A percentile compares a stretch with the other conserved stretches of the same genome.
phyloP scores from a whole-genome alignment of 2,888 invertebrate species.

The Athalia cordata region DNA sequence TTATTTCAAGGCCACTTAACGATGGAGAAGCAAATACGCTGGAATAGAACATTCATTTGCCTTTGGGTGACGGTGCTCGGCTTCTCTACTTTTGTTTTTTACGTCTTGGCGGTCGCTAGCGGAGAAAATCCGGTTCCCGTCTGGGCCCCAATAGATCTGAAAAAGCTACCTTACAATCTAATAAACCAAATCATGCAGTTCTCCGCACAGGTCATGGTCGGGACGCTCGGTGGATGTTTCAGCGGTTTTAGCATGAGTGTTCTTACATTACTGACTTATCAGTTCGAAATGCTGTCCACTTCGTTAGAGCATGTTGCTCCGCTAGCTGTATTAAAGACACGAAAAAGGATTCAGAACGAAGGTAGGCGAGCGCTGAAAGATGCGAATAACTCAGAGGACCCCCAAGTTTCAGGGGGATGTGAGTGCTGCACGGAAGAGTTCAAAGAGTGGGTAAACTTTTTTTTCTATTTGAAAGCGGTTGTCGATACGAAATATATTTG shows the following conservation, averaged over 20 bases:
- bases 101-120: constrained; percentile 1
- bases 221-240: constrained; percentile 12
- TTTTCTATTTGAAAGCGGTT: too few species aligned
- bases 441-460: background rate
- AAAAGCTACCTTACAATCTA: constrained; percentile 15
- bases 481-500: too few species aligned
- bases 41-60: background rate
- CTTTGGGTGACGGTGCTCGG: constrained; percentile 4
- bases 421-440: constrained; percentile 36
- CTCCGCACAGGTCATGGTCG: constrained; percentile 12
- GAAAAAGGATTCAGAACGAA: constrained; percentile 3
- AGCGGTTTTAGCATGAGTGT: constrained; percentile 28
- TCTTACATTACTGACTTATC: constrained; percentile 4
- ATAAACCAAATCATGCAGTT: constrained; percentile 24
- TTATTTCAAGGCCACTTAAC: constrained; percentile 23
- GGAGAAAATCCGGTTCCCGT: constrained; percentile 27
- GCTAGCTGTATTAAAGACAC: constrained; percentile 18
- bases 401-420: constrained; percentile 1
- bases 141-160: constrained; percentile 32
- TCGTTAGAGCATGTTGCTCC: constrained; percentile 32
- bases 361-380: background rate
- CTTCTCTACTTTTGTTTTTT: background rate
- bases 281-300: constrained; percentile 24
- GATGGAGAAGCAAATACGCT: constrained; percentile 9
- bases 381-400: background rate